Evolutionary conservation across 2,888 invertebrate species (phyloP).

Genomic region (Adelognathus sp.): DNA sequence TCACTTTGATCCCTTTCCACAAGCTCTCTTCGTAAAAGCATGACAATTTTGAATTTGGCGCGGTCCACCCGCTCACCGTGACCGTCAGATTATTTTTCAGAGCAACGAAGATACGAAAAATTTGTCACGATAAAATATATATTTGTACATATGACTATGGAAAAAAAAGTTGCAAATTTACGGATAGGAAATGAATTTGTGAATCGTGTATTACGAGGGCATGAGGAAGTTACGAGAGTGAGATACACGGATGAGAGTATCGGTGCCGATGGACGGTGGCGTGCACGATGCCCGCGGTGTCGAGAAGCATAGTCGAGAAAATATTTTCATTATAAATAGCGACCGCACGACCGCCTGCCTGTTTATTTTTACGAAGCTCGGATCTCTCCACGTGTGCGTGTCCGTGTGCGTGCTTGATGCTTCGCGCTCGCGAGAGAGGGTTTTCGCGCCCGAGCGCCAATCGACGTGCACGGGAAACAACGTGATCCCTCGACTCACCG

Average conservation of each 20-base stretch:
- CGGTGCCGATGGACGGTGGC: slow-evolving; percentile 63
- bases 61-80: too few relatives aligned
- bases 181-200: slow-evolving; percentile 15
- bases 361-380: slow-evolving; percentile 72
- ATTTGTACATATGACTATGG: neutral
- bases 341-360: slow-evolving; percentile 65
- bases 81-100: neutral
- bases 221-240: slow-evolving; percentile 5
- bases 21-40: too few relatives aligned
- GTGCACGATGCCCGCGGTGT: slow-evolving; percentile 64
- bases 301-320: slow-evolving; percentile 70
- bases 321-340: slow-evolving; percentile 79
- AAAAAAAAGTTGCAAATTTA: slow-evolving; percentile 17
- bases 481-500: neutral
- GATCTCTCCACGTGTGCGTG: slow-evolving; percentile 4
- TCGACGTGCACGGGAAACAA: slow-evolving; percentile 26
- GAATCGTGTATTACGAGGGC: neutral
- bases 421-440: neutral
- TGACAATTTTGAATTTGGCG: too few relatives aligned
- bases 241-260: slow-evolving; percentile 43
- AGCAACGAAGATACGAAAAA: neutral
- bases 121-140: neutral
- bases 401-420: slow-evolving; percentile 6
- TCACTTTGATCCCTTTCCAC: neutral
- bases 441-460: slow-evolving; percentile 19